Evolutionary conservation across 2,797 vertebrate genomes (phyloP), one percentile per base, ranked within the genome.

Genomic region (Falco peregrinus): DNA sequence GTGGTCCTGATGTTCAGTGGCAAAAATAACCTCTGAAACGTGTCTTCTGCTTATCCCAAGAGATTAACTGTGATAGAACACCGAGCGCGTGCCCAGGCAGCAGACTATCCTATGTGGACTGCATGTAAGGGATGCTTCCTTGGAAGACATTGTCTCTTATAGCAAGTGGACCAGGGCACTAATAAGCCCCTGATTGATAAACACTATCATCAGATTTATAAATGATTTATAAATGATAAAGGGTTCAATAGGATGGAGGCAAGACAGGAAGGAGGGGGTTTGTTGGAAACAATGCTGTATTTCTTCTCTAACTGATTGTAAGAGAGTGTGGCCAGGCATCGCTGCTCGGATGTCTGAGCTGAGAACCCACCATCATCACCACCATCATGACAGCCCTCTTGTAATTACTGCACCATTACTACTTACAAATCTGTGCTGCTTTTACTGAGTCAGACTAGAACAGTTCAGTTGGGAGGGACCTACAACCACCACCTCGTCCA

Each of bases 21-120:
- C 67, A 92, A 77, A 89, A 87, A 87, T 65, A 65, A 73, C 43
- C 64, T 61, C 47, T 18, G 84, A 61, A 87, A 87, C 1, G 1
- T 63, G 64, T 37, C 73, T 78, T 64, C 53, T 81, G 76, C 35
- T 69, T 56, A 56, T 63, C 53, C 48, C 73, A 80, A 39, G 85
- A 82, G 71, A 69, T 68, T n/a, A 73, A 37, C 1, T 51, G 60
- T 54, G 83, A 56, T 19, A 3, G 3, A 51, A 70, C 54, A 65
- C 6, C 2, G 10, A 80, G 39, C 0, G 8, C 48, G 20, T 2
- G 3, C 9, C 28, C 4, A 2, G 35, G 18, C 41, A 80, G 56
- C 25, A 80, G 50, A 39, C 29, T 39, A 70, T 29, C 69, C 51
- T n/a, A 11, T 10, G 18, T 3, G 1, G 56, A 68, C 31, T 45